Conservation (phyloP, 2,113 vertebrate genomes). For the Hiodon alosoides region DNA sequence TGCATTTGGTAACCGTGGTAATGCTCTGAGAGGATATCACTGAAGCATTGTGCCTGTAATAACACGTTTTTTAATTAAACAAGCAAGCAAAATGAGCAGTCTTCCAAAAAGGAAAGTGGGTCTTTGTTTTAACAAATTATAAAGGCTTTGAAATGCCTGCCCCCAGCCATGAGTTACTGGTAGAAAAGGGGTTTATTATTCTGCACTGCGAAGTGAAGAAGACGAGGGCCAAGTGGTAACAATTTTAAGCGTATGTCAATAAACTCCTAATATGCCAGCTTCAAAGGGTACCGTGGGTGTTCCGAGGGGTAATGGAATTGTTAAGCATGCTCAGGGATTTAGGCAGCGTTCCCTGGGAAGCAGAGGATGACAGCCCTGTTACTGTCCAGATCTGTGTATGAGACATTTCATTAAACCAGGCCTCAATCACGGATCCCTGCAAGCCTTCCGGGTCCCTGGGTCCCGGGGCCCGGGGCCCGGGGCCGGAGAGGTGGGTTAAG, state of each 20-base stretch:
- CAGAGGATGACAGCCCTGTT: constrained; percentile 55
- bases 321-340: constrained; percentile 53
- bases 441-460: constrained; percentile 8
- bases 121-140: constrained; percentile 30
- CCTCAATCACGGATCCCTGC: constrained; percentile 20
- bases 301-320: constrained; percentile 54
- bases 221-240: constrained; percentile 58
- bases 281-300: constrained; percentile 59
- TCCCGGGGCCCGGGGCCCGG: neutral
- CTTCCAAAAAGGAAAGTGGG: constrained; percentile 3
- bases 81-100: constrained; percentile 11
- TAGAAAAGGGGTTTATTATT: constrained; percentile 56
- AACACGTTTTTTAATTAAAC: constrained; percentile 19
- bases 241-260: constrained; percentile 56
- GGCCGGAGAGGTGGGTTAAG: neutral
- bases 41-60: constrained; percentile 9
- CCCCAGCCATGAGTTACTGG: constrained; percentile 26
- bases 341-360: constrained; percentile 42
- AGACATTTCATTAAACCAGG: constrained; percentile 29
- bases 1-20: constrained; percentile 15
- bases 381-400: constrained; percentile 34
- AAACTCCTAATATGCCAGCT: constrained; percentile 53
- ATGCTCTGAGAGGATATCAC: neutral
- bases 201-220: constrained; percentile 47
- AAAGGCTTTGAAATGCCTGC: constrained; percentile 28